These are phyloP conservation scores for Magallana ariakensis DNA, from an alignment of 1,140 invertebrate species.

Conservation along the genomic window DNA sequence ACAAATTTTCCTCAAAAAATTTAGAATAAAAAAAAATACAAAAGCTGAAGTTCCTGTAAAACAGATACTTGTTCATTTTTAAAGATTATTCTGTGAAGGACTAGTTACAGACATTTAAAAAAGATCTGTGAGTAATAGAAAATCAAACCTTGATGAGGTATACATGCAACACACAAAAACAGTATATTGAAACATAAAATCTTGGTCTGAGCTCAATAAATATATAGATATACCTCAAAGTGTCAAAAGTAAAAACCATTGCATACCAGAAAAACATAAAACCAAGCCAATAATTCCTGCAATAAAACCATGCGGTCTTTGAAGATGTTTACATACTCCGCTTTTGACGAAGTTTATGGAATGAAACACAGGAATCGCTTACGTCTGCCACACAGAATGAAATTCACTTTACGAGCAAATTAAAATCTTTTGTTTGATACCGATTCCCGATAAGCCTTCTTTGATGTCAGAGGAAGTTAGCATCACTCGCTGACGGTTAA, in stretches of 20 bases:
- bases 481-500: slow-evolving; percentile 4
- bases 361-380: slow-evolving; percentile 38
- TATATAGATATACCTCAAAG: slow-evolving; percentile 25
- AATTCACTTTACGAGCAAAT: slow-evolving; percentile 43
- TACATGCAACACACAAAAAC: not conserved
- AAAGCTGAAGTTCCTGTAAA: too few species aligned
- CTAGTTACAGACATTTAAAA: too few species aligned
- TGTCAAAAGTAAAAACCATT: slow-evolving; percentile 29
- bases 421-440: slow-evolving; percentile 55
- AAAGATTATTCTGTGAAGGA: too few species aligned
- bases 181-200: not conserved
- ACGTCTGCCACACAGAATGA: slow-evolving; percentile 36
- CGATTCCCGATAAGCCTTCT: slow-evolving; percentile 51
- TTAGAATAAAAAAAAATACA: too few species aligned
- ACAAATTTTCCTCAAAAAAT: too few species aligned
- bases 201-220: slow-evolving; percentile 21
- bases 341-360: slow-evolving; percentile 1
- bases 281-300: slow-evolving; percentile 19
- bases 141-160: not conserved
- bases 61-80: too few species aligned
- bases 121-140: too few species aligned
- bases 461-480: slow-evolving; percentile 53
- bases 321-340: slow-evolving; percentile 24
- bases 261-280: slow-evolving; percentile 34
- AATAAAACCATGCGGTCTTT: slow-evolving; percentile 1